Percentiles rank a stretch among this genome's conserved stretches.
phyloP scores from a whole-genome alignment of 2,113 vertebrate species.

The Trogon surrucura region DNA sequence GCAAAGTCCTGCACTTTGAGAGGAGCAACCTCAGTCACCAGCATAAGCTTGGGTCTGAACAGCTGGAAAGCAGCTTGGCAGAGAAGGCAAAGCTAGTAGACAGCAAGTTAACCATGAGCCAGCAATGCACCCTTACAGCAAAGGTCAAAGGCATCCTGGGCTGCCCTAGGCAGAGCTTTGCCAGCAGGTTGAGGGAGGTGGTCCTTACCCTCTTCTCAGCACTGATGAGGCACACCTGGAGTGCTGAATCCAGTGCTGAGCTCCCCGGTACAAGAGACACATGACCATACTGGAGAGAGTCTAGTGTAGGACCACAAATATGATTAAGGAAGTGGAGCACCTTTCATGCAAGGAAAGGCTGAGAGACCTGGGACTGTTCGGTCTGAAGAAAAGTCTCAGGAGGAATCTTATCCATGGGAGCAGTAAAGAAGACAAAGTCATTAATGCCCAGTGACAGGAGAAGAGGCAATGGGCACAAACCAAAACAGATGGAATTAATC shows the following conservation, averaged over 20 bases:
- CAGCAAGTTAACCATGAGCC: not conserved
- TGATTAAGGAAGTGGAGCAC: not conserved
- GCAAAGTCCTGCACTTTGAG: not conserved
- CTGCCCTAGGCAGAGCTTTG: not conserved
- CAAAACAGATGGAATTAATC: not conserved
- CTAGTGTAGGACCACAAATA: not conserved
- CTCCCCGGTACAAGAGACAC: not conserved
- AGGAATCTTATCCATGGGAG: not conserved
- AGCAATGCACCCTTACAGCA: not conserved
- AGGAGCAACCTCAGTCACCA: not conserved
- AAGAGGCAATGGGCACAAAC: not conserved
- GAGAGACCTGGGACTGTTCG: not conserved
- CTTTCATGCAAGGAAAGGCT: not conserved
- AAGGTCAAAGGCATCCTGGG: not conserved
- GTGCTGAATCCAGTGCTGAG: not conserved
- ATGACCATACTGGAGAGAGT: fast-evolving
- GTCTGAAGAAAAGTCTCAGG: not conserved
- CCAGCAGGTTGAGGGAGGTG: fast-evolving
- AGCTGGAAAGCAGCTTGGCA: not conserved
- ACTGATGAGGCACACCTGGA: not conserved
- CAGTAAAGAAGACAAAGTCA: not conserved
- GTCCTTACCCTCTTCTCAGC: not conserved
- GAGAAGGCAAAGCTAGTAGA: not conserved
- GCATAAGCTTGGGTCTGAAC: not conserved
- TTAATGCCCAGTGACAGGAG: not conserved